Conservation (phyloP, 2,888 invertebrate species). For the Xestia rhomboidea region DNA sequence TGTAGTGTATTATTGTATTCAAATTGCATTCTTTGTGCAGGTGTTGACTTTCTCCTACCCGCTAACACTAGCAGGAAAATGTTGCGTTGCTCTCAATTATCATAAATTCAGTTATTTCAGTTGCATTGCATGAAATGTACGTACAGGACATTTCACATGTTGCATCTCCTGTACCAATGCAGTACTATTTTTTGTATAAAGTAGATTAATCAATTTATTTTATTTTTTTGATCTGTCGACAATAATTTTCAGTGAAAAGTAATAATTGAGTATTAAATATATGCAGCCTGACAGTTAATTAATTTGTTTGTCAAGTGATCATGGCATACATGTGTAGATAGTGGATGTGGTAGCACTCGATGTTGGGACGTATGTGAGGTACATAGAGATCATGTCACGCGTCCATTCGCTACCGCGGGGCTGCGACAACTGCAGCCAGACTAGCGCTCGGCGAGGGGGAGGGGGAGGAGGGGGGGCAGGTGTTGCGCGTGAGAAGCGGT, state of each 20-base stretch:
- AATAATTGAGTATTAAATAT: slow-evolving; percentile 61
- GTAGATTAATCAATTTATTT: slow-evolving; percentile 66
- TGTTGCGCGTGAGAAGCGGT: slow-evolving; percentile 73
- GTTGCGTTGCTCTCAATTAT: slow-evolving; percentile 88
- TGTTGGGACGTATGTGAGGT: slow-evolving; percentile 63
- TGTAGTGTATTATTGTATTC: slow-evolving; percentile 88
- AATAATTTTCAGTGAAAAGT: slow-evolving; percentile 64
- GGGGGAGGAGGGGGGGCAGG: slow-evolving; percentile 42
- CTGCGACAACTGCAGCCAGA: slow-evolving; percentile 74
- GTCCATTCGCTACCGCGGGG: slow-evolving; percentile 59
- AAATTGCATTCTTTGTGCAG: slow-evolving; percentile 90
- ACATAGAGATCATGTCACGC: slow-evolving; percentile 61
- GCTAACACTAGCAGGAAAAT: slow-evolving; percentile 91
- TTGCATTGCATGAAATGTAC: slow-evolving; percentile 85
- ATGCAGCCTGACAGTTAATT: slow-evolving; percentile 79
- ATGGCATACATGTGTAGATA: slow-evolving; percentile 85
- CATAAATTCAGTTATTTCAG: slow-evolving; percentile 78
- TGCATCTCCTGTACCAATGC: slow-evolving; percentile 81
- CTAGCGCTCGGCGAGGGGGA: slow-evolving; percentile 52
- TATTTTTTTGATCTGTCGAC: slow-evolving; percentile 64
- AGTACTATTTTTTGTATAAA: slow-evolving; percentile 70
- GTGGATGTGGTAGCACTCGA: slow-evolving; percentile 86
- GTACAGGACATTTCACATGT: slow-evolving; percentile 81
- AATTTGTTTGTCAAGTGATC: slow-evolving; percentile 84
- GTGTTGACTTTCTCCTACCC: slow-evolving; percentile 89